phyloP scores from a whole-genome alignment of 1,140 invertebrate genomes.

The Nilaparvata lugens region DNA sequence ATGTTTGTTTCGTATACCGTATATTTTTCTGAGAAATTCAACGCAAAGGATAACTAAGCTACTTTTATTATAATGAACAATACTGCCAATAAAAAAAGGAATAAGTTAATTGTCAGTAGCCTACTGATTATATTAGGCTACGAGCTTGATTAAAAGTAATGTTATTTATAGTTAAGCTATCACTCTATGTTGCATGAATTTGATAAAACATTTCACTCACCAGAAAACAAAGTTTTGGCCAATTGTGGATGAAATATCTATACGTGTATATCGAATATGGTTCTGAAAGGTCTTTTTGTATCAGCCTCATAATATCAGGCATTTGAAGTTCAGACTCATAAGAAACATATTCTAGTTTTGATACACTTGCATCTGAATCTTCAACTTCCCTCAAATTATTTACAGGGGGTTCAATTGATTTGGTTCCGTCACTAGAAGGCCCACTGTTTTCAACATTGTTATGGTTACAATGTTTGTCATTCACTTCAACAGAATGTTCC shows the following conservation, averaged over 20 bases:
- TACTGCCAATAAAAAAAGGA: too few species aligned
- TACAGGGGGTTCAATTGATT: neutral
- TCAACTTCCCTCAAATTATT: neutral
- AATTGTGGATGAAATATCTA: slow-evolving; percentile 99
- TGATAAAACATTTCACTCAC: slow-evolving; percentile 44
- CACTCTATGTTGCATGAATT: too few species aligned
- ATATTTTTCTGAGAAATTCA: too few species aligned
- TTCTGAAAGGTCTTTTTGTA: slow-evolving; percentile 97
- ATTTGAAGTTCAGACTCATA: slow-evolving; percentile 86
- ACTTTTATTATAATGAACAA: too few species aligned
- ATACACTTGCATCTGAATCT: slow-evolving; percentile 1
- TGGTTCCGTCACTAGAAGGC: neutral
- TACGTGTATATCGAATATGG: slow-evolving; percentile 99
- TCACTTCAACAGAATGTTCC: neutral
- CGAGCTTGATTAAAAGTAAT: too few species aligned
- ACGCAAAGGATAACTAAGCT: too few species aligned
- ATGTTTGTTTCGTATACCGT: too few species aligned
- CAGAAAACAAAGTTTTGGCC: slow-evolving; percentile 97
- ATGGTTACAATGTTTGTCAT: slow-evolving; percentile 1
- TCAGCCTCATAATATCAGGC: slow-evolving; percentile 95
- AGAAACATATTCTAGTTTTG: slow-evolving; percentile 53
- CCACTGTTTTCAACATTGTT: neutral
- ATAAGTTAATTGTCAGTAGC: too few species aligned
- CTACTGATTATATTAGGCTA: too few species aligned
- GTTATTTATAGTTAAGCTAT: too few species aligned